Percentiles rank a stretch among this genome's conserved stretches.
Conservation (phyloP, 2,113 vertebrate genomes). For the Grallaria varia region DNA sequence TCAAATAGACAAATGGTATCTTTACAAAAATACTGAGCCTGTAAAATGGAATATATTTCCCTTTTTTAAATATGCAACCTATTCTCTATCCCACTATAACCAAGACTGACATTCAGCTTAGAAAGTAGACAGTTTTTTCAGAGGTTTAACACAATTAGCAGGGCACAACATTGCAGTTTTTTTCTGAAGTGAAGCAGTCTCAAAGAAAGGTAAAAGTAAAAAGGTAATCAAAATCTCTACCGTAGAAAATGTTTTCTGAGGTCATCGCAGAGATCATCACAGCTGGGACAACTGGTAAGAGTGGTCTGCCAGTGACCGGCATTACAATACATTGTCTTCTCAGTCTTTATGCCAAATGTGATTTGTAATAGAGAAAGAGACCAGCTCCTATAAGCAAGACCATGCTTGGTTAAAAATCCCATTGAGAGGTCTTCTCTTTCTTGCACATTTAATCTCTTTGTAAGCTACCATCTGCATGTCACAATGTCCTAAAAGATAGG, state of each 20-base stretch:
- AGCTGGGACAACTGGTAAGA: neutral
- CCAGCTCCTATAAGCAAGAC: neutral
- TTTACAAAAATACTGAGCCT: neutral
- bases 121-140: neutral
- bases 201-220: neutral
- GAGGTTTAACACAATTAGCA: neutral
- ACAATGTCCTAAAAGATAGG: neutral
- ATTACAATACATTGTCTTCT: neutral
- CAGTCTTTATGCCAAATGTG: neutral
- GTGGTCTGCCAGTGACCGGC: neutral
- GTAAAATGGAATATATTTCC: neutral
- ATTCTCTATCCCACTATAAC: neutral
- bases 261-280: neutral
- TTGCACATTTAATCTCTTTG: slow-evolving; percentile 61
- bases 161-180: neutral
- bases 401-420: slow-evolving; percentile 31
- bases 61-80: neutral
- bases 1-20: slow-evolving; percentile 9
- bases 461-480: slow-evolving; percentile 20
- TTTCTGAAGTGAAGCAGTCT: neutral
- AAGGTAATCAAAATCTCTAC: neutral
- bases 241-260: neutral
- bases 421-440: slow-evolving; percentile 33
- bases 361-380: slow-evolving; percentile 17
- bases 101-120: neutral